Conservation (phyloP, 1,140 invertebrate species). For the Gonatopus flavifemur region DNA sequence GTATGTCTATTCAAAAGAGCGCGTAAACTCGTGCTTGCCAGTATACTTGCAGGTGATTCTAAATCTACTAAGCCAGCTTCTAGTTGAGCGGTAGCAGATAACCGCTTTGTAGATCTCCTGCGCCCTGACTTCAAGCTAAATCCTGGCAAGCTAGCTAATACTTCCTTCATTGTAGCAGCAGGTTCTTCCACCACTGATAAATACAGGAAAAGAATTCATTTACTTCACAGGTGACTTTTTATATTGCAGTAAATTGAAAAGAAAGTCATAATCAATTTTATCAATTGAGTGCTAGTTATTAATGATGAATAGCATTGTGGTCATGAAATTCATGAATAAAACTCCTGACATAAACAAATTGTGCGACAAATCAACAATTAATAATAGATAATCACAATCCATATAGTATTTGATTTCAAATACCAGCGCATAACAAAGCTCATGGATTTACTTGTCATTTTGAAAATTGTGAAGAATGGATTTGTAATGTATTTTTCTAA, state of each 20-base stretch:
- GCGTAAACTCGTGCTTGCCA: constrained; percentile 89
- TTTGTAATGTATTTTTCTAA: constrained; percentile 2
- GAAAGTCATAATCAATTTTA: not conserved
- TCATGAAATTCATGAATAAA: no score
- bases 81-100: constrained; percentile 88
- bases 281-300: no score
- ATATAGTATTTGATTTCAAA: no score
- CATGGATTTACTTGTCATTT: no score
- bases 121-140: constrained; percentile 82
- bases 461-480: no score
- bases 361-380: no score
- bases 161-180: constrained; percentile 77
- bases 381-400: no score
- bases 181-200: constrained; percentile 47
- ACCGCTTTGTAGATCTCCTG: constrained; percentile 75
- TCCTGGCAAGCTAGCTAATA: constrained; percentile 85
- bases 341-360: no score
- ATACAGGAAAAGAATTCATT: constrained; percentile 4
- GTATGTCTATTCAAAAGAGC: constrained; percentile 88
- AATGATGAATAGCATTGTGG: no score
- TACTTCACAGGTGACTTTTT: no score
- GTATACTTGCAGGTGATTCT: constrained; percentile 94
- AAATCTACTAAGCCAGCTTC: constrained; percentile 93
- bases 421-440: no score
- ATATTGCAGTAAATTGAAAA: constrained; percentile 41